Base-by-base conservation (phyloP, 92 coral and sea anemone species). In the Plumapathes pennacea region DNA sequence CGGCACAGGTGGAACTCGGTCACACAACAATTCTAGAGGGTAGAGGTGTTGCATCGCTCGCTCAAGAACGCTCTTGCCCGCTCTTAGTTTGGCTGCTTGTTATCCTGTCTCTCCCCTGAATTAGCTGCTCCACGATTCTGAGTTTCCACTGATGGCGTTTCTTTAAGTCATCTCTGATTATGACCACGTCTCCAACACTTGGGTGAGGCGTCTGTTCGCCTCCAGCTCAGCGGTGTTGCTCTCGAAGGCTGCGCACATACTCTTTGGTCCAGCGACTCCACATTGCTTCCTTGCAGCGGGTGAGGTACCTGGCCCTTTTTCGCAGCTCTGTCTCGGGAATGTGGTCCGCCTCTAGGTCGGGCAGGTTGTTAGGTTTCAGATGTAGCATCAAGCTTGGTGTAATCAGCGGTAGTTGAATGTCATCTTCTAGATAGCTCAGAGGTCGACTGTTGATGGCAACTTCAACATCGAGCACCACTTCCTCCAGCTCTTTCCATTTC, bases 231-330 rank as follows among this genome's bases (percentile, higher is more conserved):
- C 19, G 56, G 30, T 69, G 76, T 22, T 41, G 29, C 31, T 69
- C 76, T 27, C 67, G 54, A 3, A 69, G 67, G 36, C 67, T 25
- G 8, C 58, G 45, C 18, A 56, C 31, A 19, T 69, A 57, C 67
- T 69, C 76, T 22, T 49, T 30, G 37, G 57, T 32, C 76, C 76
- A 69, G 13, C 66, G 60, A 6, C 38, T 38, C 76, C 76, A 68
- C 66, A 68, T 13, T 0, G 55, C 12, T 10, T 57, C n/a, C n/a
- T n/a, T n/a, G n/a, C n/a, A n/a, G n/a, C n/a, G n/a, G n/a, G n/a
- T n/a, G n/a, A n/a, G n/a, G n/a, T n/a, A n/a, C n/a, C 67, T 69
- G 30, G 57, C 76, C 34, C 76, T 19, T 15, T 36, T 36, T 30
- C 67, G 60, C 25, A 57, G 38, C 21, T 48, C 38, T 15, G 21